Base-by-base conservation (phyloP, 2,888 invertebrate species). In the Neoscelio sp. region DNA sequence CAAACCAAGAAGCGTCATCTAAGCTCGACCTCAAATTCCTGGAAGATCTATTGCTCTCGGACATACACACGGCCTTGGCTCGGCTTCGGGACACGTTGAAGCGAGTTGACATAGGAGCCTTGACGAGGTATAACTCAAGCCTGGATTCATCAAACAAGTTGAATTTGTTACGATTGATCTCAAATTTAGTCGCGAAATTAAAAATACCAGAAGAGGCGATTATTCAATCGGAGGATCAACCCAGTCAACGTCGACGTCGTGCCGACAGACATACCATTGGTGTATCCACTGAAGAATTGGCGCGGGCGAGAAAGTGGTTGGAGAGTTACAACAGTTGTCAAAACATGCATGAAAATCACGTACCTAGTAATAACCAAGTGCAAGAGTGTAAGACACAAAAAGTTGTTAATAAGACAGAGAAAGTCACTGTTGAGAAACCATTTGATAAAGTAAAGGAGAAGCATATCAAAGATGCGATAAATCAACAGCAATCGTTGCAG, bases 181-280 rank as follows among this genome's bases (percentile, higher is more conserved):
- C 94, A 26, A 93, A 95, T 7, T 92, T 96, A 0, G 93, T 95
- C 85, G 93, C 93, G 2, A 91, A 92, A 30, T 85, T 92, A 6
- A 89, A 89, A 46, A 84, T 88, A 15, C 88, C 91, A 0, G 88
- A 88, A 44, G 82, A 85, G 3, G 68, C 79, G 92, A 93, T 42
- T 90, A 48, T 10, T 93, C 20, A 89, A 85, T 35, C 78, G 87
- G 90, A 30, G 87, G 89, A 70, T 87, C 1, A 87, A 82, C 54
- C 84, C 79, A 38, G 91, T 1, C 93, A 93, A 76, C 90, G 92
- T 6, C 92, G 94, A 65, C 92, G 93, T 80, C 93, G 95, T 23
- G 93, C 94, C 77, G 93, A 93, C 46, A 91, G 97, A 0, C 96
- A 97, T 89, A 97, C 97, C 0, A 95, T 97, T 15, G 96, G 96